phyloP scores from a whole-genome alignment of 2,888 invertebrate species.

The Rotaria sp. region DNA sequence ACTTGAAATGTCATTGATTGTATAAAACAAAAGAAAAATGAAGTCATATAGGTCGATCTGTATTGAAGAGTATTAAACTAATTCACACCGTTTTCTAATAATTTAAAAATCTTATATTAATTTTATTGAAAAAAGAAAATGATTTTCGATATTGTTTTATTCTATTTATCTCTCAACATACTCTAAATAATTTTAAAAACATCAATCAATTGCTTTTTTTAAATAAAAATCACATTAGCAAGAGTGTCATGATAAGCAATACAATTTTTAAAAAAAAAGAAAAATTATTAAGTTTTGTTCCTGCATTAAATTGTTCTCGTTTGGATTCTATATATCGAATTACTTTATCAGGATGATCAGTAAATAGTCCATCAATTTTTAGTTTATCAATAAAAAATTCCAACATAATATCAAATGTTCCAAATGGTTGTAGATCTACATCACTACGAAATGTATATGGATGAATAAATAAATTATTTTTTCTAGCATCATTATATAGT shows the following conservation, averaged over 20 bases:
- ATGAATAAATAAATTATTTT: constrained; percentile 35
- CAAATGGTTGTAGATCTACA: background rate
- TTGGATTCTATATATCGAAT: background rate
- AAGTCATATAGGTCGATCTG: no score
- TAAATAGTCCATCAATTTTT: constrained; percentile 44
- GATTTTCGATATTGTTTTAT: no score
- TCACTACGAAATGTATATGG: constrained; percentile 40
- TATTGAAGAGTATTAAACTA: no score
- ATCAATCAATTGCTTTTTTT: no score
- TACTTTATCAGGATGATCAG: constrained; percentile 43
- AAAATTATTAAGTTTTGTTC: background rate
- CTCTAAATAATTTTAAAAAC: no score
- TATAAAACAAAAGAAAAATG: no score
- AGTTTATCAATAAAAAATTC: constrained; percentile 35
- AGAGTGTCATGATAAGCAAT: background rate
- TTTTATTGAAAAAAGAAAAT: no score
- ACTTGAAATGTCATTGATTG: no score
- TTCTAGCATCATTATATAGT: constrained; percentile 30
- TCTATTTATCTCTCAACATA: no score
- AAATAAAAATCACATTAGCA: background rate
- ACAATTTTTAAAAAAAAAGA: background rate
- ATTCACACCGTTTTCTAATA: no score
- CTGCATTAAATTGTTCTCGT: background rate
- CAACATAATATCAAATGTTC: background rate
- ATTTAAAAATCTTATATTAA: no score